A percentile compares a stretch with the other conserved stretches of the same genome.
Conservation (phyloP, 2,113 vertebrate genomes). For the Chaetorhynchus papuensis region DNA sequence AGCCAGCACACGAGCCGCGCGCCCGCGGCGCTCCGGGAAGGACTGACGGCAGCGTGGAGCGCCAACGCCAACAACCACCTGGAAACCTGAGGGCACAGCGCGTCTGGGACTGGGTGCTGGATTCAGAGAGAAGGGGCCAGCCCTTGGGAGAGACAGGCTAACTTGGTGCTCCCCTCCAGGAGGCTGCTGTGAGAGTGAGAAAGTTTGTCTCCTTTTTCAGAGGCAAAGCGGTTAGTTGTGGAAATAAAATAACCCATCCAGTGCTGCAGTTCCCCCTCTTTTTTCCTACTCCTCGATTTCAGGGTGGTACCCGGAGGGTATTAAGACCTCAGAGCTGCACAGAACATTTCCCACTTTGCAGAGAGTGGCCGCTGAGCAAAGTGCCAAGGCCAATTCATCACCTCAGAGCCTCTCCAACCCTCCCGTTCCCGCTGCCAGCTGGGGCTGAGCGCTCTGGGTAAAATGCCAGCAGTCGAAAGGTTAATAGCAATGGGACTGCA, state of each 20-base stretch:
- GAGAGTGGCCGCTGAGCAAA: not conserved
- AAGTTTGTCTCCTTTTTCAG: not conserved
- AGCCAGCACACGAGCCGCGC: not conserved
- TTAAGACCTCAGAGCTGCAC: not conserved
- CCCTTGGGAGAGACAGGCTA: rapidly evolving
- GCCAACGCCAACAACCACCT: not conserved
- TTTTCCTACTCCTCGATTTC: not conserved
- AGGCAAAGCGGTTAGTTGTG: not conserved
- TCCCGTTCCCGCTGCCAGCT: not conserved
- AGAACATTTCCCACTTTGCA: not conserved
- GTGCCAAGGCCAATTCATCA: not conserved
- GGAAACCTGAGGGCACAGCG: not conserved
- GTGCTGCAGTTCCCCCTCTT: not conserved
- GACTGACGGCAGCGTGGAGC: rapidly evolving
- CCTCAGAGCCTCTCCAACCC: not conserved
- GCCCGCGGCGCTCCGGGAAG: not conserved
- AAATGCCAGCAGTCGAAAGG: constrained; percentile 29
- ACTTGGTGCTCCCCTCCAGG: not conserved
- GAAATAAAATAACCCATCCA: not conserved
- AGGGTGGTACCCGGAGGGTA: not conserved
- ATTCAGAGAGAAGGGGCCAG: not conserved
- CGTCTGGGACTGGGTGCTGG: rapidly evolving
- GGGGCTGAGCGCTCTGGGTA: not conserved
- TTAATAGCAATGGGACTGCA: constrained; percentile 42
- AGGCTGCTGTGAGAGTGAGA: not conserved